Conservation (phyloP, 92 coral and sea anemone species). For the Scolanthus callimorphus region DNA sequence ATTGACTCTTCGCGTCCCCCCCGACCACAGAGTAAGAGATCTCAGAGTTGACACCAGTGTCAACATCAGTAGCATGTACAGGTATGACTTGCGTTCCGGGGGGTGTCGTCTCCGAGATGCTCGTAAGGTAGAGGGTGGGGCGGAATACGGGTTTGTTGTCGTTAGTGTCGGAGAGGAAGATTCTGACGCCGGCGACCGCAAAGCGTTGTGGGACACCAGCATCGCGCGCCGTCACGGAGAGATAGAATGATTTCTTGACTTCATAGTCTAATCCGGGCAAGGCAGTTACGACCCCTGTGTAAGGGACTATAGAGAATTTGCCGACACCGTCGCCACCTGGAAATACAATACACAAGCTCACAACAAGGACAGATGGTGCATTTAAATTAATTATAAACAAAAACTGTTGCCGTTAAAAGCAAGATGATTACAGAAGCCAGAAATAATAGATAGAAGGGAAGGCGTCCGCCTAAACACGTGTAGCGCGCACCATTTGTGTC, state of each 20-base stretch:
- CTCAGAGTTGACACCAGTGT: conserved; percentile 51
- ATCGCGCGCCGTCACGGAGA: conserved; percentile 59
- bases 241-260: conserved; percentile 38
- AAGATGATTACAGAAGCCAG: too few species aligned
- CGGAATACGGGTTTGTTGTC: conserved; percentile 66
- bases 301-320: conserved; percentile 39
- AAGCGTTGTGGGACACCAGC: conserved; percentile 45
- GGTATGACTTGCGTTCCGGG: conserved; percentile 63
- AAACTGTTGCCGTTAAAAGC: too few species aligned
- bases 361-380: too few species aligned
- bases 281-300: conserved; percentile 48
- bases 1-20: conserved; percentile 46
- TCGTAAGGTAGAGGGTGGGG: conserved; percentile 53
- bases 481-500: too few species aligned
- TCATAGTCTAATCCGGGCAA: conserved; percentile 59
- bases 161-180: conserved; percentile 49
- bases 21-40: conserved; percentile 44
- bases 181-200: conserved; percentile 50
- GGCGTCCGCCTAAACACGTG: too few species aligned
- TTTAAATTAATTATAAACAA: too few species aligned
- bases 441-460: too few species aligned
- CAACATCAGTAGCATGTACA: conserved; percentile 51
- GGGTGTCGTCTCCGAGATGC: conserved; percentile 54
- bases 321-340: conserved; percentile 58
- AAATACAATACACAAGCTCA: too few species aligned